Evolutionary conservation across 2,888 invertebrate genomes (phyloP).

Genomic region (Mythimna vitellina): DNA sequence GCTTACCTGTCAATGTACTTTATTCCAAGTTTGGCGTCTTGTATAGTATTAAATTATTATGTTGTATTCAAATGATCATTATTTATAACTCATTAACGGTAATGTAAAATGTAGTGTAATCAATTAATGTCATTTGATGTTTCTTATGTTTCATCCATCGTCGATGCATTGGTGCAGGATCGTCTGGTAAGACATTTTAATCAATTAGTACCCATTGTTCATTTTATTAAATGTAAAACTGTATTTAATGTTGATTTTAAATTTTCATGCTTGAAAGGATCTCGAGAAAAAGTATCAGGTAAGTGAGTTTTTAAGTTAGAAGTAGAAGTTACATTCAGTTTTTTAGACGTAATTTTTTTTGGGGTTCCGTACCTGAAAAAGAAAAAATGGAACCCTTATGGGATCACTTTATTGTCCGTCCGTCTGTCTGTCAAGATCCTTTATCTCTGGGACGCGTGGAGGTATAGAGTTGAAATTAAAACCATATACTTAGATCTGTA

Average conservation of each 20-base stretch:
- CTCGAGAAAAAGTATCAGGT: conserved; percentile 83
- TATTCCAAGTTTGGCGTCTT: too few species aligned
- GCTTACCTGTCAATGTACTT: too few species aligned
- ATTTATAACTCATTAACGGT: neutral
- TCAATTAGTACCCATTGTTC: conserved; percentile 16
- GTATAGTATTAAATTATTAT: conserved; percentile 1
- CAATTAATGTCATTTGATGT: conserved; percentile 26
- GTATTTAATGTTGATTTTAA: conserved; percentile 63
- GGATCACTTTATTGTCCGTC: too few species aligned
- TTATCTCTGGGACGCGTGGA: too few species aligned
- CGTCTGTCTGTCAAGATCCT: too few species aligned
- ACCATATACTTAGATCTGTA: too few species aligned
- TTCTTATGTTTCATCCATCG: conserved; percentile 60
- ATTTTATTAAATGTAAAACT: conserved; percentile 14
- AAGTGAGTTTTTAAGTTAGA: conserved; percentile 65
- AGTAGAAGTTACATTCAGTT: neutral
- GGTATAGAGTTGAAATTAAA: too few species aligned
- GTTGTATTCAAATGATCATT: neutral
- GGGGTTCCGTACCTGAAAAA: too few species aligned
- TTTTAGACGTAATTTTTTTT: too few species aligned
- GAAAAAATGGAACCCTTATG: too few species aligned
- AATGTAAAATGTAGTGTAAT: conserved; percentile 2
- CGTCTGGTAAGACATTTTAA: conserved; percentile 56
- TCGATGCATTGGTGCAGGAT: conserved; percentile 45
- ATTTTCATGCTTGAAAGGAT: conserved; percentile 85